These are phyloP conservation scores for Holcopasites calliopsidis DNA, from an alignment of 1,140 invertebrate genomes.

Conservation along the genomic window DNA sequence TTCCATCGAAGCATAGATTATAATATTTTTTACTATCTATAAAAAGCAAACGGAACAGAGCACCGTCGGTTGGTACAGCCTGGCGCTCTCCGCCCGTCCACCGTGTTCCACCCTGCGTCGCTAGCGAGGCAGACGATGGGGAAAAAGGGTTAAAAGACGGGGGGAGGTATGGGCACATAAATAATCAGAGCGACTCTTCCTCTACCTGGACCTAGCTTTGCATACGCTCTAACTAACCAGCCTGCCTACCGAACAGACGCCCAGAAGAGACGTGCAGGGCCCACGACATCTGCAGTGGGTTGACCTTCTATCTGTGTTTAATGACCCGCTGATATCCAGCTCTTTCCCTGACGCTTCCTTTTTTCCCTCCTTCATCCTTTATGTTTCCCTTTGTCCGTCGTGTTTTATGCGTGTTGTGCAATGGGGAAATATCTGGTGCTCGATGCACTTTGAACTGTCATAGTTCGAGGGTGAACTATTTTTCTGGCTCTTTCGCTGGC, in stretches of 20 bases:
- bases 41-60: slow-evolving; percentile 68
- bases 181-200: slow-evolving; percentile 63
- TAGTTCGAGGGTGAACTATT: too few relatives aligned
- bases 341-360: slow-evolving; percentile 50
- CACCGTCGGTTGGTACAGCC: slow-evolving; percentile 44
- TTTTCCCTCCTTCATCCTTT: slow-evolving; percentile 30
- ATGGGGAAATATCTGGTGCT: too few relatives aligned
- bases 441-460: too few relatives aligned
- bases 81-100: slow-evolving; percentile 50
- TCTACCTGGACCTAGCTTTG: slow-evolving; percentile 68
- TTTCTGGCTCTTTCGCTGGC: too few relatives aligned
- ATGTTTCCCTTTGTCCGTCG: slow-evolving; percentile 5
- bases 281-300: slow-evolving; percentile 71
- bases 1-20: slow-evolving; percentile 79
- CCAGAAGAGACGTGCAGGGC: slow-evolving; percentile 48
- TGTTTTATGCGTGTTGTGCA: slow-evolving; percentile 2
- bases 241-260: slow-evolving; percentile 49
- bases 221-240: slow-evolving; percentile 70
- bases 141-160: slow-evolving; percentile 48
- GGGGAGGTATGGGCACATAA: slow-evolving; percentile 61
- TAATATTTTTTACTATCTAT: slow-evolving; percentile 79
- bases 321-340: slow-evolving; percentile 61
- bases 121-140: slow-evolving; percentile 25
- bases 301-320: slow-evolving; percentile 67
- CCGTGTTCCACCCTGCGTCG: slow-evolving; percentile 60